Percentiles rank a stretch among this genome's conserved stretches.
Evolutionary conservation across 64 coral and sea anemone genomes (phyloP).

Genomic region (Anthopleura sola): DNA sequence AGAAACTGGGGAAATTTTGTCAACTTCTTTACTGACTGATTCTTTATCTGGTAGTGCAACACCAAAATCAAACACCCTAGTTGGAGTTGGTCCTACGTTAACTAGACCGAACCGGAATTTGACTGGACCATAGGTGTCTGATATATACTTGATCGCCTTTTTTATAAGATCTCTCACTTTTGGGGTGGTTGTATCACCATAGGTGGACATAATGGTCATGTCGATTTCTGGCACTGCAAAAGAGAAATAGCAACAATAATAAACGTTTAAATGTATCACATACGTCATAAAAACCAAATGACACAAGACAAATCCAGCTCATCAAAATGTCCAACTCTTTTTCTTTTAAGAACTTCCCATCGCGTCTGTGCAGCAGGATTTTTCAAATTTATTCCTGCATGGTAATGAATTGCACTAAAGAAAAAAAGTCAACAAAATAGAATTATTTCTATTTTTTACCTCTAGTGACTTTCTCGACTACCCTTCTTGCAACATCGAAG

Average conservation of each 20-base stretch:
- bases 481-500: not conserved
- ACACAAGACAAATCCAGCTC: no score
- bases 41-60: constrained; percentile 22
- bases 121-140: constrained; percentile 3
- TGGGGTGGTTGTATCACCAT: not conserved
- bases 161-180: not conserved
- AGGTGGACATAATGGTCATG: not conserved
- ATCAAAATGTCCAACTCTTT: no score
- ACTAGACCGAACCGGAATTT: constrained; percentile 18
- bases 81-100: not conserved
- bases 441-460: not conserved
- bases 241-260: not conserved
- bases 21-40: constrained; percentile 11
- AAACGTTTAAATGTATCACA: not conserved
- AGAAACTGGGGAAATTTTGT: constrained; percentile 6
- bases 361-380: no score
- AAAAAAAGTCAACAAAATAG: not conserved
- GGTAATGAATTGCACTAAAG: no score
- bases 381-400: no score
- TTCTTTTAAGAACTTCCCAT: no score
- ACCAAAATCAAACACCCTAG: not conserved
- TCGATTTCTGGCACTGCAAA: constrained; percentile 27
- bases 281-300: no score
- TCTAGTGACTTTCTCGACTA: constrained; percentile 9
- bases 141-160: not conserved